phyloP scores from a whole-genome alignment of 2,888 invertebrate species.

The Eutolmus rufibarbis region DNA sequence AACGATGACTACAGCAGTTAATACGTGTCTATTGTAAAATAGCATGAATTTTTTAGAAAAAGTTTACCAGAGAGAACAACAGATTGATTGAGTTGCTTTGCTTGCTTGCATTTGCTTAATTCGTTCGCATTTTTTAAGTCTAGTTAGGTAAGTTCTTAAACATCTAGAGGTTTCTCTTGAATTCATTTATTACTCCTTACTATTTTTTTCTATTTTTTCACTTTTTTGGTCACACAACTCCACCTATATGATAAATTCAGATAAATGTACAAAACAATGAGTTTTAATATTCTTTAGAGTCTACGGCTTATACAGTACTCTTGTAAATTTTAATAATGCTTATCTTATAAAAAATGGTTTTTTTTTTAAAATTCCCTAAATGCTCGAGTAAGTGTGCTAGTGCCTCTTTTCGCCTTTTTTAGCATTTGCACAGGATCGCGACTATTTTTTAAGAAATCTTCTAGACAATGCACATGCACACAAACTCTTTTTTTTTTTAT shows the following conservation, averaged over 20 bases:
- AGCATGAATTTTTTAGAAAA: constrained; percentile 2
- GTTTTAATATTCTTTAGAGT: constrained; percentile 1
- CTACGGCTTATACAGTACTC: constrained; percentile 14
- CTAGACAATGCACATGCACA: not conserved
- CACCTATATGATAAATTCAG: constrained; percentile 25
- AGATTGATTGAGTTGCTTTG: not conserved
- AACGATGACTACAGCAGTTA: constrained; percentile 5
- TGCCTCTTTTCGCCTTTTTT: not conserved
- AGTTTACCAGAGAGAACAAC: not conserved
- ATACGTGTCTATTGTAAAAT: constrained; percentile 26
- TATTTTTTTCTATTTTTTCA: not conserved
- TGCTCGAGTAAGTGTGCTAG: constrained; percentile 8
- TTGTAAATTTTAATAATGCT: constrained; percentile 40
- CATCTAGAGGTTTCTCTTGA: not conserved
- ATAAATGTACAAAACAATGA: constrained; percentile 25
- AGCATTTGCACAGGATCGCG: not conserved
- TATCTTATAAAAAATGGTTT: constrained; percentile 15
- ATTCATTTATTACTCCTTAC: not conserved
- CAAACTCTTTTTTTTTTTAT: not conserved
- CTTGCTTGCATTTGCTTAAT: not conserved
- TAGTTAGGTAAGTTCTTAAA: constrained; percentile 21
- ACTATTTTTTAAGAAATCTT: not conserved
- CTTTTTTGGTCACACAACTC: constrained; percentile 21
- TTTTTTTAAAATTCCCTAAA: constrained; percentile 41
- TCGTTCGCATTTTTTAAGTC: not conserved